phyloP scores from a whole-genome alignment of 2,888 invertebrate genomes.

The Megalurothrips usitatus region DNA sequence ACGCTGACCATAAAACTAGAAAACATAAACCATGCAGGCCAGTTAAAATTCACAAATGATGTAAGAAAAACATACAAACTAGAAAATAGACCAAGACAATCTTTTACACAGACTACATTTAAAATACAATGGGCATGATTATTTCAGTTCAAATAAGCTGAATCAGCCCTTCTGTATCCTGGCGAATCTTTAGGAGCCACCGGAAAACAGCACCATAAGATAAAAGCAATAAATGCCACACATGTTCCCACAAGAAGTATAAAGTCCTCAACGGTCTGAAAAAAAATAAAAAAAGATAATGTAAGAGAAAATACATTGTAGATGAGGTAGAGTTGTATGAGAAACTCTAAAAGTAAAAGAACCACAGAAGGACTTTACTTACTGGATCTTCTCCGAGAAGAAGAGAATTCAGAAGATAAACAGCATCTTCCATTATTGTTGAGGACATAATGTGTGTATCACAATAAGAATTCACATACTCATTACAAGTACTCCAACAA shows the following conservation, averaged over 20 bases:
- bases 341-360: neutral
- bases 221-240: slow-evolving; percentile 59
- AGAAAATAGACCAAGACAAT: too few species aligned
- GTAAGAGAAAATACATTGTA: slow-evolving; percentile 28
- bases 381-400: slow-evolving; percentile 59
- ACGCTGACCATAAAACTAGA: too few species aligned
- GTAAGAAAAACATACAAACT: too few species aligned
- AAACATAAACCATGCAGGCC: too few species aligned
- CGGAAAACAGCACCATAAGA: slow-evolving; percentile 62
- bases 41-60: too few species aligned
- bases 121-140: too few species aligned
- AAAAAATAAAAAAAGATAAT: slow-evolving; percentile 36
- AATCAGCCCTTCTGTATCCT: neutral
- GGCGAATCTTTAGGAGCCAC: slow-evolving; percentile 49
- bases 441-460: neutral
- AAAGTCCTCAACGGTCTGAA: slow-evolving; percentile 58
- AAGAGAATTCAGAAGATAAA: slow-evolving; percentile 57
- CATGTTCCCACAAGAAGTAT: slow-evolving; percentile 57
- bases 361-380: slow-evolving; percentile 42
- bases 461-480: neutral
- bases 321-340: slow-evolving; percentile 27
- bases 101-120: too few species aligned
- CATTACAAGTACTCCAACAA: too few species aligned
- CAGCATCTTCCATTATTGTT: slow-evolving; percentile 52
- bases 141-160: neutral